Base-by-base conservation (phyloP, 2,113 vertebrate species). In the Paedocypris sp. region DNA sequence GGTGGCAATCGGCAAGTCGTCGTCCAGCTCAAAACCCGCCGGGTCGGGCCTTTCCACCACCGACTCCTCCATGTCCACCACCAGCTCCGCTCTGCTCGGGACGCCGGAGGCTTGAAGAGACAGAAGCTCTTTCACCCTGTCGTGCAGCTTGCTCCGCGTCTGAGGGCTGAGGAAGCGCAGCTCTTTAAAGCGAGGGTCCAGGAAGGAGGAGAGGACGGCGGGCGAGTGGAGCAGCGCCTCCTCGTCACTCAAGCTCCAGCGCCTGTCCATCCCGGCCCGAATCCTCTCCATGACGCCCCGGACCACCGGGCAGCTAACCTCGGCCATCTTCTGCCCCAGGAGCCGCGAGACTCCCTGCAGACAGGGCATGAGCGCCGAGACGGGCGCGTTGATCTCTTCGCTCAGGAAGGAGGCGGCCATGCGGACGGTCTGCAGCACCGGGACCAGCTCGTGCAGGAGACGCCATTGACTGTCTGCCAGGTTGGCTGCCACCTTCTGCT, bases 131-230 rank as follows among this genome's bases (percentile, higher is more conserved):
- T 78, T 80, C 3, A 83, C 72, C 2, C 65, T 60, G 22, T 48
- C 46, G 19, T 82, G 80, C 2, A 85, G 65, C 20, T 79, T 69
- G 3, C 67, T 75, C 0, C 83, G 67, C 2, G 76, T 64, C 6
- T 60, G 39, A 0, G 80, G 77, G 39, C 62, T 82, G 2, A 85
- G 75, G 20, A 83, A 83, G 19, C 79, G 60, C 60, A 85, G 51
- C 53, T 85, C 83, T 59, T 85, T 85, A 56, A 82, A 85, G 3
- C 83, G 76, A 0, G 83, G 83, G 26, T 85, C 83, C 41, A 85
- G n/a, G n/a, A 85, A 85, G 0, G 83, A 82, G 0, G 80, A 80
- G 0, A 82, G 45, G 0, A 79, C 74, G 0, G 78, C 76, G 0
- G 81, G 75, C 3, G 59, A 79, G 4, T 70, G 73, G 19, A 82